These are phyloP conservation scores for Noctua janthina DNA, from an alignment of 2,888 invertebrate species.

Conservation along the genomic window DNA sequence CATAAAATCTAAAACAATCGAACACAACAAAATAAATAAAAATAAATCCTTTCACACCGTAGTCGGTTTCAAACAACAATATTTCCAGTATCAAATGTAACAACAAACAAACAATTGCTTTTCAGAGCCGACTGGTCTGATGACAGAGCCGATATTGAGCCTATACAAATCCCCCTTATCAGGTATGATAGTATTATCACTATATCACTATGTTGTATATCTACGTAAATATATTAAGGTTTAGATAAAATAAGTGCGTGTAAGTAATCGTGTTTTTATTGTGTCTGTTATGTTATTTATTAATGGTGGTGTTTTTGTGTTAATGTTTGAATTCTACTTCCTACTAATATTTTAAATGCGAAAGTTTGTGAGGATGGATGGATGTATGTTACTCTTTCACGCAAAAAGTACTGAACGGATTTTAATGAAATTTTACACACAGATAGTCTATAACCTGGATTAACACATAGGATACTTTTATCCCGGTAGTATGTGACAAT, in stretches of 20 bases:
- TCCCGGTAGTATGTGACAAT: too few species aligned
- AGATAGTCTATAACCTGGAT: too few species aligned
- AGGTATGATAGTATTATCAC: conserved; percentile 77
- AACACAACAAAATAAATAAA: background rate
- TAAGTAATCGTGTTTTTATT: conserved; percentile 28
- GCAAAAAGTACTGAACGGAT: too few species aligned
- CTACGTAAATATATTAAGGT: conserved; percentile 49
- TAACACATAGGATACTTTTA: too few species aligned
- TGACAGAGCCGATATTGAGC: conserved; percentile 88
- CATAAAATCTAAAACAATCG: background rate
- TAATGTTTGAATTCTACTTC: too few species aligned
- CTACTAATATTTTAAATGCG: too few species aligned
- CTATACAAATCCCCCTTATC: conserved; percentile 89
- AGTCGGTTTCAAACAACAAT: conserved; percentile 40
- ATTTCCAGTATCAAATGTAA: conserved; percentile 42
- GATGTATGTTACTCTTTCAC: too few species aligned
- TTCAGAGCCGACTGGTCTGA: conserved; percentile 86
- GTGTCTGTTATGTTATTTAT: conserved; percentile 14
- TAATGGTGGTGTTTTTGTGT: conserved; percentile 3
- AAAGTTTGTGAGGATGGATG: too few species aligned
- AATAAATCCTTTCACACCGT: conserved; percentile 25
- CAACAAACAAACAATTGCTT: conserved; percentile 73
- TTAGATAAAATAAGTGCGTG: conserved; percentile 43
- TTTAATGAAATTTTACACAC: too few species aligned
- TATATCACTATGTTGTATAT: conserved; percentile 27